Evolutionary conservation across 92 coral and sea anemone genomes (phyloP).

Genomic region (Phenganax subtilis): DNA sequence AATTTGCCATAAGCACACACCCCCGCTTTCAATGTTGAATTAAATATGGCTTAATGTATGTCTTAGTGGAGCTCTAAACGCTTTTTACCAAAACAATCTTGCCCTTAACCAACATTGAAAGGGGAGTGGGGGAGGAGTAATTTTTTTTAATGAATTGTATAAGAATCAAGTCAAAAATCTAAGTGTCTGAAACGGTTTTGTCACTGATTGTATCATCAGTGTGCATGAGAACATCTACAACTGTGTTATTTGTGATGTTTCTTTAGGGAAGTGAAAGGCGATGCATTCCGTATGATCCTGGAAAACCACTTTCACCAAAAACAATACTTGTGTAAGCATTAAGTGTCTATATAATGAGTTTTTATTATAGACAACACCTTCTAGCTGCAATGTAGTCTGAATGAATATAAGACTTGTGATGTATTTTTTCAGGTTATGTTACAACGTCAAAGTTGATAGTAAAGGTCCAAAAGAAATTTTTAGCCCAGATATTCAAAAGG

Average conservation of each 20-base stretch:
- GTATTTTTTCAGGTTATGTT: conserved; percentile 52
- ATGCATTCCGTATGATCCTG: conserved; percentile 87
- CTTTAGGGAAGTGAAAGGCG: conserved; percentile 84
- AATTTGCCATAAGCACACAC: too few relatives aligned
- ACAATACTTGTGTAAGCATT: conserved; percentile 72
- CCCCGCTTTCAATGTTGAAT: too few relatives aligned
- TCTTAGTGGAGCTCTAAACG: too few relatives aligned
- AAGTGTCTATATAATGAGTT: neutral
- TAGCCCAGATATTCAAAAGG: conserved; percentile 86
- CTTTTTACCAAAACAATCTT: too few relatives aligned
- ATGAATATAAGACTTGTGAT: neutral
- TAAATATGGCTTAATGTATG: too few relatives aligned
- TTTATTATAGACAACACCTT: neutral
- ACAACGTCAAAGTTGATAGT: conserved; percentile 69
- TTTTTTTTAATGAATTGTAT: too few relatives aligned
- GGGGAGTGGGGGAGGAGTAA: too few relatives aligned
- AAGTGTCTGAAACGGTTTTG: too few relatives aligned
- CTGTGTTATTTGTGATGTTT: neutral
- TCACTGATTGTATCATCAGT: too few relatives aligned
- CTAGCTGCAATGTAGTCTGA: neutral
- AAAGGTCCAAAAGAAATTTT: conserved; percentile 76
- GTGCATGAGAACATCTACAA: neutral
- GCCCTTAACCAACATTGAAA: too few relatives aligned
- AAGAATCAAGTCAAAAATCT: too few relatives aligned
- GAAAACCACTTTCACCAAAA: conserved; percentile 83